A percentile compares a stretch with the other conserved stretches of the same genome.
Evolutionary conservation across 2,888 invertebrate genomes (phyloP).

Genomic region (Alcis repandata): DNA sequence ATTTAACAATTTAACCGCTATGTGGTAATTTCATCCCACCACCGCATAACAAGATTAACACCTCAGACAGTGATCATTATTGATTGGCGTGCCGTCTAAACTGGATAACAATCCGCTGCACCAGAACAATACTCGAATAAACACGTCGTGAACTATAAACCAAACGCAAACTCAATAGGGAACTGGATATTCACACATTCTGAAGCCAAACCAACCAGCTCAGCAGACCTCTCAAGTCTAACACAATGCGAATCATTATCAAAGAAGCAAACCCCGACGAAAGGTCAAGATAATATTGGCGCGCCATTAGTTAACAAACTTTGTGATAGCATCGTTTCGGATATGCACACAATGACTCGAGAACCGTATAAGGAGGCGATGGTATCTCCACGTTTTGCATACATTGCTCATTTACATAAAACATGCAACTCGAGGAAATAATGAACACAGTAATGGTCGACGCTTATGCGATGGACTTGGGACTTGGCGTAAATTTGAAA

Average conservation of each 20-base stretch:
- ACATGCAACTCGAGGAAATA: conserved; percentile 42
- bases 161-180: conserved; percentile 27
- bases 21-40: too few species aligned
- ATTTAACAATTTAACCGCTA: too few species aligned
- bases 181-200: conserved; percentile 31
- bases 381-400: conserved; percentile 51
- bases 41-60: too few species aligned
- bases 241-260: conserved; percentile 32
- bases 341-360: conserved; percentile 58
- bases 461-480: conserved; percentile 20
- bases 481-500: conserved; percentile 35
- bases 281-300: conserved; percentile 43
- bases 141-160: conserved; percentile 12
- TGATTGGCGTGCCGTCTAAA: not conserved
- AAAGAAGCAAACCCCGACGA: conserved; percentile 28
- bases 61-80: not conserved
- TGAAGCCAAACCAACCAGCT: conserved; percentile 25
- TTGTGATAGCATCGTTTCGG: conserved; percentile 45
- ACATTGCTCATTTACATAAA: conserved; percentile 58
- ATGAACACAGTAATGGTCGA: conserved; percentile 50
- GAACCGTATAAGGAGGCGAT: conserved; percentile 49
- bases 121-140: conserved; percentile 14
- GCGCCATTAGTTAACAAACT: conserved; percentile 46
- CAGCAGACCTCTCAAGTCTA: conserved; percentile 28
- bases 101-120: not conserved